Base-by-base conservation (phyloP, 2,888 invertebrate genomes). In the Amphiduros pacificus region DNA sequence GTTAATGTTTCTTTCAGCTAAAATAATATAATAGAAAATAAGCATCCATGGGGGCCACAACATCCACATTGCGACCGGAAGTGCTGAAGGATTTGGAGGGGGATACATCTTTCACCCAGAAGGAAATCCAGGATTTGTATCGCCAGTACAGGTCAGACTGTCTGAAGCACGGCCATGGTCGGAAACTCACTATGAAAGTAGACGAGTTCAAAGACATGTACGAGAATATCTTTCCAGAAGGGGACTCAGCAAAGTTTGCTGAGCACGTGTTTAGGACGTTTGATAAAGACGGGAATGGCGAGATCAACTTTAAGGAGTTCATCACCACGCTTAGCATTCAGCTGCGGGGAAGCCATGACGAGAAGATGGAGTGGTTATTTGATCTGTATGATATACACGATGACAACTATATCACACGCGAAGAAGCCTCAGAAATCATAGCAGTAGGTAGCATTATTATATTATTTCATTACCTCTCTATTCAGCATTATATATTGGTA, bases 191-290 rank as follows among this genome's bases (percentile, higher is more conserved):
- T 20, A 44, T 44, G 44, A 44, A 44, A n/a, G 20, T 44, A 4
- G 44, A 44, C 22, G 44, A 44, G n/a, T 44, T 44, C n/a, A 44
- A 5, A 44, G 44, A 6, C n/a, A 36, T 55, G 41, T 55, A 55
- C 26, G 28, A 17, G 4, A 20, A 41, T 20, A 36, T 55, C 11
- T 55, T 55, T 41, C 55, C 55, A 3, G 27, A 22, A 28, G 55
- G 55, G 41, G 55, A 55, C 20, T 40, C 55, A 41, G 22, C 11
- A 24, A 55, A 36, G 22, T 55, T 55, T 41, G 55, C 55, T 41
- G 26, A 41, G n/a, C 41, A 41, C 17, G 55, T 55, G 9, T 55
- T 55, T 26, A 6, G 41, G 41, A 20, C 55, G 9, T 55, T 41
- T 24, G 55, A 55, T 26, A 41, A 24, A 26, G 40, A 55, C 9